Percentiles rank a stretch among this genome's conserved stretches.
phyloP scores from a whole-genome alignment of 2,797 vertebrate species.

The Pelodytes ibericus region DNA sequence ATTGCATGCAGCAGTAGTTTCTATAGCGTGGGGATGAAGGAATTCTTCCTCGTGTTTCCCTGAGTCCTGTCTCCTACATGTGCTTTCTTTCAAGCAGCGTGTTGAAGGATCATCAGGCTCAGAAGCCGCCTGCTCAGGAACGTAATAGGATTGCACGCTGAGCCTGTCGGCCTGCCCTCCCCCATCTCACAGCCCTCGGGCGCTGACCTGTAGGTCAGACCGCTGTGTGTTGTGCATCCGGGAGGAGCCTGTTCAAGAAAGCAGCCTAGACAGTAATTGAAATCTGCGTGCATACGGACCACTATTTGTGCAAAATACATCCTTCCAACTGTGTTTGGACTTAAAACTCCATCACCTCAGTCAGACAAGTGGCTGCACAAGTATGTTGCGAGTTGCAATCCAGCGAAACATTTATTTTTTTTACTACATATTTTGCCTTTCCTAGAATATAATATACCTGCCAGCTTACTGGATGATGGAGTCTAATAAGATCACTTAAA shows the following conservation, averaged over 20 bases:
- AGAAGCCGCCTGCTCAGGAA: conserved; percentile 38
- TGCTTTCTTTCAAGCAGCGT: conserved; percentile 47
- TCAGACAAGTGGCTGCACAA: no score
- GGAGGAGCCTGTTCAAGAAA: conserved; percentile 12
- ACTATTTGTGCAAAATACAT: no score
- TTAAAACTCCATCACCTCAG: no score
- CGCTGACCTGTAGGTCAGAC: conserved; percentile 74
- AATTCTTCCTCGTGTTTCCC: background rate
- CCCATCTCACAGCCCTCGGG: conserved; percentile 58
- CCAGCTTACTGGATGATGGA: no score
- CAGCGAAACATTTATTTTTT: no score
- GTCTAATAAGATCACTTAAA: no score
- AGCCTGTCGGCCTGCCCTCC: conserved; percentile 44
- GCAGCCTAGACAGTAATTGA: background rate
- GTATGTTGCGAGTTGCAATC: no score
- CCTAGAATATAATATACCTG: no score
- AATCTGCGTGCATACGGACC: no score
- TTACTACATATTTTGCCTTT: no score
- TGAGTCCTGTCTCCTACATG: conserved; percentile 32
- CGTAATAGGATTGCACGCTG: conserved; percentile 52
- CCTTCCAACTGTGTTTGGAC: no score
- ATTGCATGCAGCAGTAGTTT: no score
- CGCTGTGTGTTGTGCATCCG: conserved; percentile 60
- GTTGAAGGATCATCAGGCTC: conserved; percentile 47
- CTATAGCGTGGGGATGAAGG: background rate